Conservation (phyloP, 2,113 vertebrate species). For the Candoia aspera region DNA sequence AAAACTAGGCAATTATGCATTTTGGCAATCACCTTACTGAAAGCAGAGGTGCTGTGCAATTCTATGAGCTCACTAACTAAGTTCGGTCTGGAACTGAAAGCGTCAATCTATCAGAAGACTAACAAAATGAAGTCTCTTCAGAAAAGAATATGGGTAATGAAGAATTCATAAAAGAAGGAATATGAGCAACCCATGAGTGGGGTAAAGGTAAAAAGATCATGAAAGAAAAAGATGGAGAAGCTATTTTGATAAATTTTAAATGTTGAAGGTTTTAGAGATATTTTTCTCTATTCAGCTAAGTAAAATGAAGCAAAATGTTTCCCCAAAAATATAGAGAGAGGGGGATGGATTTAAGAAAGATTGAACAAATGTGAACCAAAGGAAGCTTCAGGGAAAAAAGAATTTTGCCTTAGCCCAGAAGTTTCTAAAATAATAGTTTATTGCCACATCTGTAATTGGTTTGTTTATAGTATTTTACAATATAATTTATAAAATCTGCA, state of each 20-base stretch:
- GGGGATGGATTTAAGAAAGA: background rate
- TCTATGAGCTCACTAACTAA: background rate
- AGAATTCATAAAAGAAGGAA: background rate
- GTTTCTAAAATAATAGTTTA: background rate
- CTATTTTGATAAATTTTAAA: constrained; percentile 10
- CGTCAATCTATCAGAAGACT: background rate
- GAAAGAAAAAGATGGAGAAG: background rate
- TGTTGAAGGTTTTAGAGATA: background rate
- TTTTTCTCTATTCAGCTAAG: background rate
- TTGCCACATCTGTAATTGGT: background rate
- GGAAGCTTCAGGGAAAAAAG: background rate
- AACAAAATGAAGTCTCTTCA: background rate
- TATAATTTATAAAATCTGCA: background rate
- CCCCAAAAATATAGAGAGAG: background rate
- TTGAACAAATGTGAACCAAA: background rate
- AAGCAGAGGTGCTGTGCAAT: background rate
- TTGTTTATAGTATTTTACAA: background rate
- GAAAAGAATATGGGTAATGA: background rate
- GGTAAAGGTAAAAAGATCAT: background rate
- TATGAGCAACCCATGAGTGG: background rate
- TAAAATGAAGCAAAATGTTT: background rate
- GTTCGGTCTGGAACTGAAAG: background rate
- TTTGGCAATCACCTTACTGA: background rate
- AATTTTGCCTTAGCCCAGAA: background rate
- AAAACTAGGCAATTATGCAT: background rate